A percentile compares a stretch with the other conserved stretches of the same genome.
These are phyloP conservation scores for Meteorus cinctellus DNA, from an alignment of 2,888 invertebrate genomes.

Conservation along the genomic window DNA sequence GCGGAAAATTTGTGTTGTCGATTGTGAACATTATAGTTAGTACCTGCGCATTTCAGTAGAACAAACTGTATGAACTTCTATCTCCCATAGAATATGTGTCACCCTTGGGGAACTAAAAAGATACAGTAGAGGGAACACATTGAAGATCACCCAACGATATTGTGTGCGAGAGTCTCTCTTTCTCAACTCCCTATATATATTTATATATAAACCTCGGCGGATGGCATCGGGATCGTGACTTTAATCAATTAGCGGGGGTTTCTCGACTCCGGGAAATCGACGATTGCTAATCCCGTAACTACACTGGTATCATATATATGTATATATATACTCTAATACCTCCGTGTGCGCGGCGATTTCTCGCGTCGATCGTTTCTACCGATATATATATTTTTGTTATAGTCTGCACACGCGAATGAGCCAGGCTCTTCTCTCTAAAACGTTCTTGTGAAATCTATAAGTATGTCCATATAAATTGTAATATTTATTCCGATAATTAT, in stretches of 20 bases:
- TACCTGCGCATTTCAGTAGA: neutral
- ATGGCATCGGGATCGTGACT: constrained; percentile 68
- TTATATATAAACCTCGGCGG: neutral
- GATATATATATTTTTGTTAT: constrained; percentile 27
- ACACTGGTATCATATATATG: neutral
- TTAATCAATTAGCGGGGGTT: constrained; percentile 72
- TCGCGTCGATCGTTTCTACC: constrained; percentile 38
- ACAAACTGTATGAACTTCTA: neutral
- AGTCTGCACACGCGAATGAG: constrained; percentile 30
- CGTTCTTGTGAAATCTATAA: constrained; percentile 32
- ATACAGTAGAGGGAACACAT: neutral
- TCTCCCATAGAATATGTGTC: neutral
- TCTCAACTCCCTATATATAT: neutral
- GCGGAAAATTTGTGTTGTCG: neutral
- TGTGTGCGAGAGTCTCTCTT: constrained; percentile 21
- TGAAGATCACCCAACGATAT: constrained; percentile 40
- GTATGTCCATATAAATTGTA: neutral
- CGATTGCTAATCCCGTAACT: constrained; percentile 66
- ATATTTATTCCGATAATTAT: neutral
- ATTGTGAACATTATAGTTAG: no score
- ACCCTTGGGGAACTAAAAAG: neutral
- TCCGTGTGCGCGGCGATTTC: constrained; percentile 11
- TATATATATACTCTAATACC: constrained; percentile 25
- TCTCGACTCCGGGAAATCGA: constrained; percentile 69
- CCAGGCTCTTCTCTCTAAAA: constrained; percentile 10